phyloP scores from a whole-genome alignment of 2,113 vertebrate species.

The Solea senegalensis region DNA sequence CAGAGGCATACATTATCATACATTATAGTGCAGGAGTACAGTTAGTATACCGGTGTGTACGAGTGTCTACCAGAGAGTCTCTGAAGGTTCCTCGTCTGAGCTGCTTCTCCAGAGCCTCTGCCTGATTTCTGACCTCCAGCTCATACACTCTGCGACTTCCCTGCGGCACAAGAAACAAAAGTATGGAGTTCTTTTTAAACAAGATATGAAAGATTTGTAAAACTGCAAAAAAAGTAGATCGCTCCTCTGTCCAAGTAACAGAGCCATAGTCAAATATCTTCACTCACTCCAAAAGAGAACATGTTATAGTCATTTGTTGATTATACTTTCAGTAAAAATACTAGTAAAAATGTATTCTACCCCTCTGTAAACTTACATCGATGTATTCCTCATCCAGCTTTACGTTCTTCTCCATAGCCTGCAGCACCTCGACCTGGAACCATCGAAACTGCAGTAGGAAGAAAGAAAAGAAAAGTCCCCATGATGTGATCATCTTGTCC shows the following conservation, averaged over 20 bases:
- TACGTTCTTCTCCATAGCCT: constrained; percentile 95
- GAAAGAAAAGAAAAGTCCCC: background rate
- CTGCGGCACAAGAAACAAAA: constrained; percentile 67
- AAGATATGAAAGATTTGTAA: background rate
- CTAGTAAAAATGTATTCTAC: background rate
- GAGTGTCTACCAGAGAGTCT: constrained; percentile 78
- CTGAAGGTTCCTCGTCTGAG: constrained; percentile 85
- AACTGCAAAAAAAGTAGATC: no score
- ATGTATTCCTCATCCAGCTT: constrained; percentile 96
- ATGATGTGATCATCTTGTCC: no score
- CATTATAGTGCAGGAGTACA: background rate
- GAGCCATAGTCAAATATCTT: no score
- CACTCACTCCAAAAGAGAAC: no score
- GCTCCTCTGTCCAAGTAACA: no score
- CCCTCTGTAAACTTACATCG: constrained; percentile 80
- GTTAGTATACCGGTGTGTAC: background rate
- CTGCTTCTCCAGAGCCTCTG: constrained; percentile 86
- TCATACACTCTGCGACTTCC: constrained; percentile 93
- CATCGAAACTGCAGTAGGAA: constrained; percentile 86
- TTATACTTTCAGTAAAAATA: background rate
- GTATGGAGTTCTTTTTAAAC: background rate
- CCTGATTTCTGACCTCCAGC: constrained; percentile 90
- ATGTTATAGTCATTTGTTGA: no score
- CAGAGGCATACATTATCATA: background rate
- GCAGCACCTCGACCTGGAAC: constrained; percentile 91